Percentiles rank a stretch among this genome's conserved stretches.
Conservation (phyloP, 2,888 invertebrate genomes). For the Drosophila neonasuta region DNA sequence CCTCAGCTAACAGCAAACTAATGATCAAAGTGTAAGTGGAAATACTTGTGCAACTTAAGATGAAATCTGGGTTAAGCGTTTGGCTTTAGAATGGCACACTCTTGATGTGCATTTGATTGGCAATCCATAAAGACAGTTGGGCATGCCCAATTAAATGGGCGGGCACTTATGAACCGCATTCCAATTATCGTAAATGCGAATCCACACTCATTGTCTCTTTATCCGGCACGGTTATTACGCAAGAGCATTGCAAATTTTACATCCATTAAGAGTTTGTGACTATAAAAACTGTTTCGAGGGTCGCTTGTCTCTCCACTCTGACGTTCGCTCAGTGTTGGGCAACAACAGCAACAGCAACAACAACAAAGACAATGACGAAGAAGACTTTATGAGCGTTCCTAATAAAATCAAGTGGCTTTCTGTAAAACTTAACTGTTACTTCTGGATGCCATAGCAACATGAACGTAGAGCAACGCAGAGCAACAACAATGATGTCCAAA, state of each 20-base stretch:
- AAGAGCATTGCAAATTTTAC: conserved; percentile 48
- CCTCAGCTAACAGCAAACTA: too few species aligned
- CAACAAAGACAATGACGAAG: conserved; percentile 17
- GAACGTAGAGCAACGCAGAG: neutral
- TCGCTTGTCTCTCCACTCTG: neutral
- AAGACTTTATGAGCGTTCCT: conserved; percentile 67
- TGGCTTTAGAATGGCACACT: neutral
- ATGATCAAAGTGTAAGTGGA: too few species aligned
- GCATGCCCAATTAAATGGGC: conserved; percentile 27
- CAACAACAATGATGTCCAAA: conserved; percentile 39
- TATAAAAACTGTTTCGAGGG: conserved; percentile 38
- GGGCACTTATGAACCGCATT: conserved; percentile 20
- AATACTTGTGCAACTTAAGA: too few species aligned
- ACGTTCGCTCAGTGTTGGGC: conserved; percentile 22
- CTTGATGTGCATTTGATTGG: conserved; percentile 8
- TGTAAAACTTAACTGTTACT: conserved; percentile 70
- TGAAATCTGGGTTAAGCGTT: neutral
- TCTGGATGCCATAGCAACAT: conserved; percentile 31
- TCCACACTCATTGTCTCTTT: conserved; percentile 9
- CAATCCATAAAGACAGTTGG: conserved; percentile 7
- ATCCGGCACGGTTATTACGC: conserved; percentile 24
- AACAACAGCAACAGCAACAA: conserved; percentile 29
- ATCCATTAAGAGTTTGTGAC: conserved; percentile 59
- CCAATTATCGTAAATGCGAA: conserved; percentile 23
- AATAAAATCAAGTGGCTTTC: conserved; percentile 75